These are phyloP conservation scores for Gavia stellata DNA, from an alignment of 2,113 vertebrate genomes.

Conservation along the genomic window DNA sequence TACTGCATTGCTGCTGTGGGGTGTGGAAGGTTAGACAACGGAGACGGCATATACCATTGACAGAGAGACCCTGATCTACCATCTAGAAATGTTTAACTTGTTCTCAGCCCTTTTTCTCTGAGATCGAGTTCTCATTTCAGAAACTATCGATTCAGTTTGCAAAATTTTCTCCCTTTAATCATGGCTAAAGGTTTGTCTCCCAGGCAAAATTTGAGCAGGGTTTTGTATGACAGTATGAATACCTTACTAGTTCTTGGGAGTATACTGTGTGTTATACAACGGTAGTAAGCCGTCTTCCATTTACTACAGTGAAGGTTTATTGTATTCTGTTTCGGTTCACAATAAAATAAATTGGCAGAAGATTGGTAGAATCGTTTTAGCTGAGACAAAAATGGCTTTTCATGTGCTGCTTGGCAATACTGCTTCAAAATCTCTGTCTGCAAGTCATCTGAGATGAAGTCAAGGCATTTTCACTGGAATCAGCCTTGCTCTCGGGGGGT, in stretches of 20 bases:
- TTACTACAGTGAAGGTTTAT: background rate
- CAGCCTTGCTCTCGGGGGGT: rapidly evolving
- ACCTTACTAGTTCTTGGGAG: background rate
- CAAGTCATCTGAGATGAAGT: background rate
- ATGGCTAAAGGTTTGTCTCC: background rate
- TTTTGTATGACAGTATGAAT: background rate
- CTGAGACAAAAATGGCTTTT: background rate
- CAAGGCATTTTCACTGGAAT: background rate
- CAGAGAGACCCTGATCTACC: too few relatives aligned
- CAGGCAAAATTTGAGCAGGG: background rate
- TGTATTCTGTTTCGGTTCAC: background rate
- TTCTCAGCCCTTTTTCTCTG: background rate
- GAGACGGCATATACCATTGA: rapidly evolving
- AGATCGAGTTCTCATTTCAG: background rate
- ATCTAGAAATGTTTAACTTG: background rate
- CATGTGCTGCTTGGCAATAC: background rate
- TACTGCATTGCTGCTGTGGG: background rate
- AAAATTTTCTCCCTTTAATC: background rate
- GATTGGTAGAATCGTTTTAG: background rate
- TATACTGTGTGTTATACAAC: background rate
- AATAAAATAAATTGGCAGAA: background rate
- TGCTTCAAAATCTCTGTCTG: background rate
- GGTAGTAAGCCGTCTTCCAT: background rate
- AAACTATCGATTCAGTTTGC: background rate
- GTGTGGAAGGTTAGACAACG: background rate